Evolutionary conservation across 2,797 vertebrate genomes (phyloP).

Genomic region (Nyctalus aviator): DNA sequence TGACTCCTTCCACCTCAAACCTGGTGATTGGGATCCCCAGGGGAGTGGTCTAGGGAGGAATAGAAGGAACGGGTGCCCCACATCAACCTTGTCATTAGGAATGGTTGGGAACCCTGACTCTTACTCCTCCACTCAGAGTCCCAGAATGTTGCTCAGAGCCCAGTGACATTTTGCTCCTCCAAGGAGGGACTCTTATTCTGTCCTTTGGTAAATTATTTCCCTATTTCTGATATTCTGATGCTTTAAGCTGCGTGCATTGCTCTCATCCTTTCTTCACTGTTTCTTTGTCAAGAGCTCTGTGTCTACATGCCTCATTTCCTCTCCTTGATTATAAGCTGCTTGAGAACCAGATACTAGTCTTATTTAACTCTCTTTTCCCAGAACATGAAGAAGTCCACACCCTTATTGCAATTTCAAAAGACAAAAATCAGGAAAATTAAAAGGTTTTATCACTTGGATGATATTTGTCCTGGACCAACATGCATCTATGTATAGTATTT

Average conservation of each 20-base stretch:
- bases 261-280: not conserved
- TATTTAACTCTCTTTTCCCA: slow-evolving; percentile 27
- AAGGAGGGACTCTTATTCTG: not conserved
- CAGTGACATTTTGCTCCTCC: not conserved
- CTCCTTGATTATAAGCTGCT: slow-evolving; percentile 27
- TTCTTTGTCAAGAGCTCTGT: not conserved
- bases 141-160: not conserved
- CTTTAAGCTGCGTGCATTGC: not conserved
- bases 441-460: slow-evolving; percentile 34
- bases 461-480: not conserved
- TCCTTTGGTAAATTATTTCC: not conserved
- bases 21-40: not conserved
- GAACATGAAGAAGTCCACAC: not conserved
- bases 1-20: not conserved
- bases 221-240: not conserved
- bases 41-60: not conserved
- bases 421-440: not conserved
- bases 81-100: not conserved
- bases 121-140: not conserved
- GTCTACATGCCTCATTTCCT: not conserved
- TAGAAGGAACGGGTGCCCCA: not conserved
- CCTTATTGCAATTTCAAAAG: slow-evolving; percentile 4
- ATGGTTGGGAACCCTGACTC: not conserved
- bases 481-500: not conserved
- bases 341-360: slow-evolving; percentile 14